These are phyloP conservation scores for Uropsilus gracilis DNA, from an alignment of 2,113 vertebrate genomes.

Conservation along the genomic window DNA sequence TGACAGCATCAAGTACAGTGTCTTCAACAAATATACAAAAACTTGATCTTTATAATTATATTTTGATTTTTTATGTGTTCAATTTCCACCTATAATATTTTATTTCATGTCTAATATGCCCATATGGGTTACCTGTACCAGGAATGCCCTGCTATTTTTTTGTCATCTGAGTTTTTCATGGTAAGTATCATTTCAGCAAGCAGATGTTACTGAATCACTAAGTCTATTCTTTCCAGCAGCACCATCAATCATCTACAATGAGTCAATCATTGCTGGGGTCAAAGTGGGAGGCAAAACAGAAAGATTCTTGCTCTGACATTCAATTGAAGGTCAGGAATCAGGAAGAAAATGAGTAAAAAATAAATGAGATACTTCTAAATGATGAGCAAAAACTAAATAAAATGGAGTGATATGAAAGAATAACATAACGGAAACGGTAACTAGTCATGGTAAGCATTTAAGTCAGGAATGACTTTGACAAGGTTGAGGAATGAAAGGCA, in stretches of 20 bases:
- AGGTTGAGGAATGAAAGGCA: background rate
- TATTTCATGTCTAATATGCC: background rate
- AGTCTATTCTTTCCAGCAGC: background rate
- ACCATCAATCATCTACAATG: background rate
- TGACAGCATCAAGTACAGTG: background rate
- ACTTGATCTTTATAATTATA: background rate
- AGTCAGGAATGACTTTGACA: background rate
- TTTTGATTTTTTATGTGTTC: background rate
- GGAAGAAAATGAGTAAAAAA: background rate
- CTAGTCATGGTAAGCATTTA: background rate
- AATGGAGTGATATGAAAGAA: background rate
- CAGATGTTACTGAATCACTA: background rate
- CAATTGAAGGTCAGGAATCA: background rate
- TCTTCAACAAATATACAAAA: background rate
- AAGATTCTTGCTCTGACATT: background rate
- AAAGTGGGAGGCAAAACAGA: background rate
- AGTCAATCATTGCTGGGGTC: background rate
- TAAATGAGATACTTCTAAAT: background rate
- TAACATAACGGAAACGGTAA: background rate
- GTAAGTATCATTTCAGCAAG: background rate
- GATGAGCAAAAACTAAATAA: background rate
- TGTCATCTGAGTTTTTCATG: background rate
- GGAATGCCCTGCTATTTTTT: background rate
- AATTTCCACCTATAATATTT: background rate
- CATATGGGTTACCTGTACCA: background rate